Percentiles rank a stretch among this genome's conserved stretches.
Evolutionary conservation across 2,797 vertebrate species (phyloP).

Genomic region (Scleropages formosus): DNA sequence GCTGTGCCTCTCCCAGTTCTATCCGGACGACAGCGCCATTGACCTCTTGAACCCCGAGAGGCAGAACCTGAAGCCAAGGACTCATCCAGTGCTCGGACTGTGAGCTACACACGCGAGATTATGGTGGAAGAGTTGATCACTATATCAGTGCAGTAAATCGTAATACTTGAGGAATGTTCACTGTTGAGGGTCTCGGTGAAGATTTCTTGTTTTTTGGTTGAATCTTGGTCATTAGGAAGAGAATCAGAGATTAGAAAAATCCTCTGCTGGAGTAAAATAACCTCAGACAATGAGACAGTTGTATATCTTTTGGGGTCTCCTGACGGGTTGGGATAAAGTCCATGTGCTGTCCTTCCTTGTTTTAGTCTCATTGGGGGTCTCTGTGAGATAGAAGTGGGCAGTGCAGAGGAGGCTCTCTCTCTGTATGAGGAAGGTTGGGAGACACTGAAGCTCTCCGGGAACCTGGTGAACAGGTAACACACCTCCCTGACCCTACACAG

Average conservation of each 20-base stretch:
- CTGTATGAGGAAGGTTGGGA: constrained; percentile 63
- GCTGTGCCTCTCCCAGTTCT: constrained; percentile 61
- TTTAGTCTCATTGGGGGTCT: constrained; percentile 69
- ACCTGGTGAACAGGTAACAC: constrained; percentile 41
- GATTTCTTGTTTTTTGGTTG: background rate
- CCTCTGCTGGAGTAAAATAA: too few species aligned
- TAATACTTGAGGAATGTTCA: background rate
- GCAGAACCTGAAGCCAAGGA: constrained; percentile 58
- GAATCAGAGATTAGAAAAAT: too few species aligned
- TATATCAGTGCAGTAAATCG: background rate
- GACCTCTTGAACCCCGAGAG: constrained; percentile 65
- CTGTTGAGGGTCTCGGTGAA: background rate
- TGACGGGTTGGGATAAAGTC: background rate
- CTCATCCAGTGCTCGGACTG: constrained; percentile 71
- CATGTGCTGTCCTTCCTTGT: constrained; percentile 29
- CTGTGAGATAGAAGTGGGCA: constrained; percentile 63
- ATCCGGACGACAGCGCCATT: constrained; percentile 56
- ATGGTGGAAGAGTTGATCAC: background rate
- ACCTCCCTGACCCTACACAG: background rate
- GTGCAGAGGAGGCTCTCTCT: constrained; percentile 62
- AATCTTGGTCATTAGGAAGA: background rate
- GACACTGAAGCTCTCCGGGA: constrained; percentile 39
- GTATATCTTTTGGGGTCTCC: background rate
- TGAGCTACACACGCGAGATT: constrained; percentile 46
- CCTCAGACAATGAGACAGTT: too few species aligned